These are phyloP conservation scores for Thymallus thymallus DNA, from an alignment of 2,113 vertebrate species.

Conservation along the genomic window DNA sequence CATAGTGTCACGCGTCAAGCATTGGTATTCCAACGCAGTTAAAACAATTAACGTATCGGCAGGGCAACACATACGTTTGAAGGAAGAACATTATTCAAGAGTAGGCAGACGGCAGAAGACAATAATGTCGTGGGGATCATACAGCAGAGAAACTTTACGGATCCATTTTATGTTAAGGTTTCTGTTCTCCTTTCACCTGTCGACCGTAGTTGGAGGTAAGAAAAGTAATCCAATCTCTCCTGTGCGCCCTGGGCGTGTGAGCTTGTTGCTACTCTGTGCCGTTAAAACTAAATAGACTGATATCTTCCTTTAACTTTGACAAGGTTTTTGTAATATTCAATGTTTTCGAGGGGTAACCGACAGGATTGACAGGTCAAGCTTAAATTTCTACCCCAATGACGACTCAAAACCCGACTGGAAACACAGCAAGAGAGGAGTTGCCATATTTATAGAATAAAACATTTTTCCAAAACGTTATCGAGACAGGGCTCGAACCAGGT, in stretches of 20 bases:
- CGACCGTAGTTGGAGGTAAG: slow-evolving; percentile 35
- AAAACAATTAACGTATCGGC: too few relatives aligned
- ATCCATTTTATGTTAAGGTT: slow-evolving; percentile 1
- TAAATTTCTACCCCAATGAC: too few relatives aligned
- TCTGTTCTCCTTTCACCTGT: slow-evolving; percentile 24
- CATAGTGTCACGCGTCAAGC: too few relatives aligned
- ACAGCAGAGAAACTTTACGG: not conserved
- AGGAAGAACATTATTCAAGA: too few relatives aligned
- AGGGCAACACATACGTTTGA: too few relatives aligned
- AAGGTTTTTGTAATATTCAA: not conserved
- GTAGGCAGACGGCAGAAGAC: not conserved
- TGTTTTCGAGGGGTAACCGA: not conserved
- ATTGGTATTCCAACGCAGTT: too few relatives aligned
- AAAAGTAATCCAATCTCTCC: not conserved
- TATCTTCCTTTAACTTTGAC: not conserved
- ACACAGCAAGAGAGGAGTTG: not conserved
- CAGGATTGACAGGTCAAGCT: too few relatives aligned
- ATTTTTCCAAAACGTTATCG: not conserved
- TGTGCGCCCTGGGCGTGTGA: not conserved
- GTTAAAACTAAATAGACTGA: not conserved
- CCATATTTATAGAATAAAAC: not conserved
- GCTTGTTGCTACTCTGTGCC: not conserved
- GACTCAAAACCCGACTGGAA: not conserved
- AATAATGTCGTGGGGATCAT: slow-evolving; percentile 2
- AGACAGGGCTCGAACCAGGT: too few relatives aligned